Percentiles rank a stretch among this genome's conserved stretches.
These are phyloP conservation scores for Drosophila rellima DNA, from an alignment of 2,888 invertebrate genomes.

Conservation along the genomic window DNA sequence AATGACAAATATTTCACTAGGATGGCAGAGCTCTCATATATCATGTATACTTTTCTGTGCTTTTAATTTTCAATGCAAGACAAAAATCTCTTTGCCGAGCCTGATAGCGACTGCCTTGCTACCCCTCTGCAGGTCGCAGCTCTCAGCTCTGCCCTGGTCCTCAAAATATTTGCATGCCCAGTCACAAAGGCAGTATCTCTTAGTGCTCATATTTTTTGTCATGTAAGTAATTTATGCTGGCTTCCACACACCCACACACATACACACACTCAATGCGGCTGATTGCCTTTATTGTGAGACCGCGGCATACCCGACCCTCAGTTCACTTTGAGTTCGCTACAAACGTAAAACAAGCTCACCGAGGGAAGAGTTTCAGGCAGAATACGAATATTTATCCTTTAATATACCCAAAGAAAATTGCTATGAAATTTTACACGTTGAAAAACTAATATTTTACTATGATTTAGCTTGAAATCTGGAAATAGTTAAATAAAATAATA, in stretches of 20 bases:
- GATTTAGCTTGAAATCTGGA: too few relatives aligned
- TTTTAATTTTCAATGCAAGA: slow-evolving; percentile 33
- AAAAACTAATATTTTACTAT: too few relatives aligned
- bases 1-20: slow-evolving; percentile 40
- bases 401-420: background rate
- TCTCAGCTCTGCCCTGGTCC: background rate
- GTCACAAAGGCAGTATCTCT: slow-evolving; percentile 41
- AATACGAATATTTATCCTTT: slow-evolving; percentile 7
- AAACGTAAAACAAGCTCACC: slow-evolving; percentile 18
- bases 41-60: slow-evolving; percentile 1
- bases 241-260: slow-evolving; percentile 27
- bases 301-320: slow-evolving; percentile 1
- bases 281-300: slow-evolving; percentile 56
- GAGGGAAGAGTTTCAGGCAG: background rate
- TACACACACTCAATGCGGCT: slow-evolving; percentile 36
- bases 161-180: slow-evolving; percentile 34
- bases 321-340: slow-evolving; percentile 11
- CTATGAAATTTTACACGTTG: background rate
- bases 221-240: slow-evolving; percentile 67
- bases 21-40: background rate
- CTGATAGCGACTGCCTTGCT: slow-evolving; percentile 11
- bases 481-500: too few relatives aligned
- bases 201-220: slow-evolving; percentile 43
- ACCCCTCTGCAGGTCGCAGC: background rate
- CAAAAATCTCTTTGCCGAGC: slow-evolving; percentile 25